Evolutionary conservation across 2,888 invertebrate species (phyloP), one percentile per base, ranked within the genome.

Genomic region (Disparrhopalites patrizii): DNA sequence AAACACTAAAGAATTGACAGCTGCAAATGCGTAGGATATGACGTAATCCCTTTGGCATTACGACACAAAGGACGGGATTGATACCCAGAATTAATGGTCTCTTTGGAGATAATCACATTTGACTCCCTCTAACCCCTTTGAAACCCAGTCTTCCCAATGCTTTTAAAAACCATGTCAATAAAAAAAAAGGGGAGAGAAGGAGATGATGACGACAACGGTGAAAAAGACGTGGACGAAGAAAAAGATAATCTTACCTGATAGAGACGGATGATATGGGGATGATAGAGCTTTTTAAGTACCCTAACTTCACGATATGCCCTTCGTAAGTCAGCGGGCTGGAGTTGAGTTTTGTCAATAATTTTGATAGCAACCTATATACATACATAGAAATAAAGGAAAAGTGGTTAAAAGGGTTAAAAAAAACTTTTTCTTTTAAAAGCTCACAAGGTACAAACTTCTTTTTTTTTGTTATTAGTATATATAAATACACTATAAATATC

Each of bases 241-340:
- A 43, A 43, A 13, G 7, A 18, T 2, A 50, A 50, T 20, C 54
- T 33, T 60, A 82, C 87, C 85, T 95, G 93, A 82, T 94, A 98
- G 77, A 98, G 84, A 78, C 93, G 87, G 76, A 97, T 95, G 77
- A 99, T 93, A 81, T 97, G 93, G 61, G 95, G 94, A 83, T 98
- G 98, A 76, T 91, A 83, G 76, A 98, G 84, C 78, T 89, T 86
- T 82, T 94, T 94, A 84, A 98, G 87, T 79, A 97, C 96, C 76
- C 93, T 90, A 76, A 97, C 95, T 84, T 98, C 98, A 73, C 97
- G 86, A 80, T 93, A 91, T 69, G 97, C 94, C 83, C 98, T 97
- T 78, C 90, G 89, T 78, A 94, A 81, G 80, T 94, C 94, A 78
- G 94, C 93, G 78, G 91, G 91, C 79, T 93, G 93, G 75, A 95